These are phyloP conservation scores for Drosophila sucinea DNA, from an alignment of 1,140 invertebrate genomes.

Conservation along the genomic window DNA sequence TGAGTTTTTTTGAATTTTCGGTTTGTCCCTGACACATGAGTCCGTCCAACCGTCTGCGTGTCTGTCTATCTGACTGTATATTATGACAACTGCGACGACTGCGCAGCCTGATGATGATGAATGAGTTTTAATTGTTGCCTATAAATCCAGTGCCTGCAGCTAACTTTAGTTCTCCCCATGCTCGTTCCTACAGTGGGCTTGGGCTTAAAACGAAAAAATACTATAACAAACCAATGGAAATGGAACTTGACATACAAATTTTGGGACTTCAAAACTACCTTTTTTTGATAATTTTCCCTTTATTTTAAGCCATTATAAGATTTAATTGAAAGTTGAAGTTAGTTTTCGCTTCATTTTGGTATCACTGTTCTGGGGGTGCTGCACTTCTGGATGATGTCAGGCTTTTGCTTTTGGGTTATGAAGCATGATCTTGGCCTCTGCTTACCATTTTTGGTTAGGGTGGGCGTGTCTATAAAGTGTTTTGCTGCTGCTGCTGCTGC, in stretches of 20 bases:
- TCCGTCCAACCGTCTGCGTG: conserved; percentile 30
- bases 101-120: conserved; percentile 73
- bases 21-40: conserved; percentile 67
- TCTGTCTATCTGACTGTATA: conserved; percentile 32
- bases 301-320: not conserved
- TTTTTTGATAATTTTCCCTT: no score
- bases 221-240: not conserved
- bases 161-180: conserved; percentile 40
- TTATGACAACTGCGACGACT: conserved; percentile 66
- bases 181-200: conserved; percentile 38
- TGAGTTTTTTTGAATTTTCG: conserved; percentile 26
- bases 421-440: conserved; percentile 57
- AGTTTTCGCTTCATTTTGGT: not conserved
- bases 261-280: no score
- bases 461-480: conserved; percentile 43
- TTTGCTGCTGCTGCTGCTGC: conserved; percentile 29
- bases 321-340: not conserved
- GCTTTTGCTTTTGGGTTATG: conserved; percentile 53
- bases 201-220: no score
- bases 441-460: conserved; percentile 29
- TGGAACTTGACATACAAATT: no score
- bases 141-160: conserved; percentile 65
- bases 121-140: conserved; percentile 80
- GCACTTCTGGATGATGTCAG: conserved; percentile 69
- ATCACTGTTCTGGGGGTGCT: conserved; percentile 31